Evolutionary conservation across 2,797 vertebrate species (phyloP).

Genomic region (Ctenopoma multispine): DNA sequence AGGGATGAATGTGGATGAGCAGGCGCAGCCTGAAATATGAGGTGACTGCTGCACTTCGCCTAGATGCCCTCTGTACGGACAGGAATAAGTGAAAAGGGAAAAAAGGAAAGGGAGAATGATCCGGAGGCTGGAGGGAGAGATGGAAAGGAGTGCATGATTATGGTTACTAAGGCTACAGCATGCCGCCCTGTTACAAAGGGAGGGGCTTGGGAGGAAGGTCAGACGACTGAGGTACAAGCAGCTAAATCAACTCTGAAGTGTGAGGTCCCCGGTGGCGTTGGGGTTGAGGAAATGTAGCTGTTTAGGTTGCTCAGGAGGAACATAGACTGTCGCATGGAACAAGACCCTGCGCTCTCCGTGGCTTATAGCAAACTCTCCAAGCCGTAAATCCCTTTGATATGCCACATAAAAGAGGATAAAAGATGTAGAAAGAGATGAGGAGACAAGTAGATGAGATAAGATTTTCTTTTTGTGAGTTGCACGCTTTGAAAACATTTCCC

Average conservation of each 20-base stretch:
- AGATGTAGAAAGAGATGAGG: constrained; percentile 68
- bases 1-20: constrained; percentile 8
- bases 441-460: constrained; percentile 62
- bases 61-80: constrained; percentile 62
- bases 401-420: constrained; percentile 66
- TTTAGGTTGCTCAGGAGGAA: constrained; percentile 63
- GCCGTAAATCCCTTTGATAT: constrained; percentile 69
- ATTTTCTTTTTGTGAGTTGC: constrained; percentile 46
- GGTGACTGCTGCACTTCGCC: constrained; percentile 72
- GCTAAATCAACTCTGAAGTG: constrained; percentile 78
- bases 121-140: constrained; percentile 37
- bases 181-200: constrained; percentile 48
- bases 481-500: constrained; percentile 34
- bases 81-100: constrained; percentile 18
- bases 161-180: constrained; percentile 76
- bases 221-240: constrained; percentile 60
- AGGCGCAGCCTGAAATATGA: constrained; percentile 59
- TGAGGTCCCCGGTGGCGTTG: constrained; percentile 59
- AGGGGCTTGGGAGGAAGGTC: constrained; percentile 65
- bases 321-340: constrained; percentile 58
- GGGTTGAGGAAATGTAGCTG: constrained; percentile 69
- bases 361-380: constrained; percentile 53
- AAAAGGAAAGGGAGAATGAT: constrained; percentile 21
- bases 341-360: constrained; percentile 42
- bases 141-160: constrained; percentile 55